Evolutionary conservation across 1,140 invertebrate species (phyloP).

Genomic region (Rhizoglyphus robini): DNA sequence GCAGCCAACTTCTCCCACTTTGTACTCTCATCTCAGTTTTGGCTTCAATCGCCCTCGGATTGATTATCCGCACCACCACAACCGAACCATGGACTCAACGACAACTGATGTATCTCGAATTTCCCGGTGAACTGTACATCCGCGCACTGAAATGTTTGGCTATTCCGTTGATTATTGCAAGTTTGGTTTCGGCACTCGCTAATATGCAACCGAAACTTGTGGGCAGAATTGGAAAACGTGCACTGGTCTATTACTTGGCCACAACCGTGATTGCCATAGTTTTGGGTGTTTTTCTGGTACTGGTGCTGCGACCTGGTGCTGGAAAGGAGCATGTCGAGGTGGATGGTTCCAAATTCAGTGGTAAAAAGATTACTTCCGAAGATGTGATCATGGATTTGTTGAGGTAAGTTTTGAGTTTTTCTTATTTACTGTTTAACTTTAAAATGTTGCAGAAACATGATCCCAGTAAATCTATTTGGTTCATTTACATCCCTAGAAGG

Average conservation of each 20-base stretch:
- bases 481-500: constrained; percentile 53
- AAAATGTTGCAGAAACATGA: constrained; percentile 79
- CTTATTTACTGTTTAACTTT: constrained; percentile 10
- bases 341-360: constrained; percentile 34
- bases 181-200: constrained; percentile 78
- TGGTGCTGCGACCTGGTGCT: constrained; percentile 63
- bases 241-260: constrained; percentile 74
- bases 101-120: constrained; percentile 64
- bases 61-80: constrained; percentile 7
- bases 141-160: constrained; percentile 79
- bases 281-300: constrained; percentile 69
- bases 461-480: constrained; percentile 77
- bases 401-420: constrained; percentile 45
- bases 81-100: constrained; percentile 32
- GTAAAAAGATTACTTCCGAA: constrained; percentile 55
- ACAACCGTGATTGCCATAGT: constrained; percentile 78
- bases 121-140: constrained; percentile 60
- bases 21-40: constrained; percentile 18
- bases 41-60: constrained; percentile 7
- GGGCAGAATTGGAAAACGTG: constrained; percentile 51
- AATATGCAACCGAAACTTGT: constrained; percentile 58
- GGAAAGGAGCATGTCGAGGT: constrained; percentile 32
- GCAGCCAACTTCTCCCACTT: no score
- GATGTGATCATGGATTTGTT: constrained; percentile 87
- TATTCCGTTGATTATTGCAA: constrained; percentile 69